Evolutionary conservation across 2,113 vertebrate species (phyloP).

Genomic region (Heterocephalus glaber): DNA sequence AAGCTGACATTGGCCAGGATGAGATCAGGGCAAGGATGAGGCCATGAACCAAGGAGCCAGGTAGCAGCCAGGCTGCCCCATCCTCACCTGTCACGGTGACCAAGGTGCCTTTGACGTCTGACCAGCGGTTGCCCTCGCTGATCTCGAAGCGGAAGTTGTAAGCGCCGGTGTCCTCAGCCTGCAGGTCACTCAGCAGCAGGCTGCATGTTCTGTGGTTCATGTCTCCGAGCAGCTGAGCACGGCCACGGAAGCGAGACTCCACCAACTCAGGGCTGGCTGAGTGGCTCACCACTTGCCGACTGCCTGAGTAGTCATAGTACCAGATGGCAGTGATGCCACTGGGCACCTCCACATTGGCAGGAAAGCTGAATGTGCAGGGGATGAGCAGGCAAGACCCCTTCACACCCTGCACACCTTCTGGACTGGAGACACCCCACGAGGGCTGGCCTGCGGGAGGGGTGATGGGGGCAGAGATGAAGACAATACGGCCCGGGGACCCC

Average conservation of each 20-base stretch:
- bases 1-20: no score
- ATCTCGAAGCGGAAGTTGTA: constrained; percentile 87
- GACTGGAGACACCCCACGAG: constrained; percentile 78
- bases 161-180: constrained; percentile 50
- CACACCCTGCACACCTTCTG: not conserved
- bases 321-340: constrained; percentile 82
- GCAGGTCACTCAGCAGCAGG: constrained; percentile 75
- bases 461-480: not conserved
- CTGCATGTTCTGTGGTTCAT: not conserved
- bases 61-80: no score
- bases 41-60: not conserved
- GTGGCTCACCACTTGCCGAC: constrained; percentile 68
- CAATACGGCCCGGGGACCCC: no score
- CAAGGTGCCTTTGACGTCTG: not conserved
- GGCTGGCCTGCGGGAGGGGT: constrained; percentile 59
- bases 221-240: constrained; percentile 74
- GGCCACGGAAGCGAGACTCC: not conserved
- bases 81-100: constrained; percentile 78
- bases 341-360: fast-evolving
- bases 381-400: constrained; percentile 81
- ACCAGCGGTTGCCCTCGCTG: constrained; percentile 76
- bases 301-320: constrained; percentile 71
- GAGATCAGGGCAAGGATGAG: not conserved
- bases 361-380: constrained; percentile 85
- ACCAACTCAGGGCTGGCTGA: not conserved